Conservation (phyloP, 2,797 vertebrate species). For the Siniperca undulata region DNA sequence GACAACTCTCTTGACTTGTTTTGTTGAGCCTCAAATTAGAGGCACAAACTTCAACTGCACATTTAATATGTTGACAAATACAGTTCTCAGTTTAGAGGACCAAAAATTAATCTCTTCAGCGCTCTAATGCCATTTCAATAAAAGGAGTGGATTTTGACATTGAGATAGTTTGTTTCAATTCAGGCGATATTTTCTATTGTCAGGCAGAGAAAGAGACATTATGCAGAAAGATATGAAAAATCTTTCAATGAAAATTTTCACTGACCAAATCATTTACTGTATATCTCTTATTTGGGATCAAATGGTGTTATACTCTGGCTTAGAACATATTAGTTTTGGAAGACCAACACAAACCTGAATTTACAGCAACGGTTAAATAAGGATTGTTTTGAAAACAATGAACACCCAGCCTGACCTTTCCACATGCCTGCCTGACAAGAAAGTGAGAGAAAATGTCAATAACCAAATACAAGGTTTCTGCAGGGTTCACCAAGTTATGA, state of each 20-base stretch:
- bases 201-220: background rate
- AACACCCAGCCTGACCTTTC: conserved; percentile 37
- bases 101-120: background rate
- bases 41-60: background rate
- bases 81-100: too few relatives aligned
- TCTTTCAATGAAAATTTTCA: background rate
- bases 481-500: background rate
- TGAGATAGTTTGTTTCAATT: background rate
- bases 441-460: background rate
- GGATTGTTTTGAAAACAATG: conserved; percentile 38
- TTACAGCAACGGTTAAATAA: conserved; percentile 7
- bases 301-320: background rate
- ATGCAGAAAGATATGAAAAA: background rate
- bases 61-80: background rate
- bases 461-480: background rate
- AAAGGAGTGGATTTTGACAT: background rate
- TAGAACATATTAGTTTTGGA: background rate
- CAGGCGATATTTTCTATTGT: too few relatives aligned
- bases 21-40: background rate
- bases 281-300: background rate
- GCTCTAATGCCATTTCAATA: background rate
- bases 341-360: background rate
- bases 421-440: background rate
- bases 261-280: background rate
- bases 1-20: background rate